These are phyloP conservation scores for Scophthalmus maximus DNA, from an alignment of 2,113 vertebrate species.

Conservation along the genomic window DNA sequence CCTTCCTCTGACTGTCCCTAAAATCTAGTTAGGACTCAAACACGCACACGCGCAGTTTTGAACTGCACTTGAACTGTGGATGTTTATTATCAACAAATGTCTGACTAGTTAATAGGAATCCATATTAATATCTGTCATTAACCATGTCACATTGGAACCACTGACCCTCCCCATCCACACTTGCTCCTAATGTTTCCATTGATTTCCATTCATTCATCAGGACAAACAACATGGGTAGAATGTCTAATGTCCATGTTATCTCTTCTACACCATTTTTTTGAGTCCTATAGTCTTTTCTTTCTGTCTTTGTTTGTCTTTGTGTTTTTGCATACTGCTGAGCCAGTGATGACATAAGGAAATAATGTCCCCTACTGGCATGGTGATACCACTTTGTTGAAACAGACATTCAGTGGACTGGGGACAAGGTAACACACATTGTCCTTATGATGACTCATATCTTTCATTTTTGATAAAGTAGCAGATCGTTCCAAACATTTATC, in stretches of 20 bases:
- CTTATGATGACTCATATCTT: background rate
- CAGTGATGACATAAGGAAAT: background rate
- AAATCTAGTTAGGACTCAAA: constrained; percentile 18
- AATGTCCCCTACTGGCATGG: background rate
- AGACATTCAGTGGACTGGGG: background rate
- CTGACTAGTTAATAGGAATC: background rate
- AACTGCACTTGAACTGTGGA: background rate
- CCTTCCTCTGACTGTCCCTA: constrained; percentile 66
- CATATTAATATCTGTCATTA: background rate
- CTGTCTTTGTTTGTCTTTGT: background rate
- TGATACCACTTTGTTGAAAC: background rate
- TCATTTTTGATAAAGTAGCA: background rate
- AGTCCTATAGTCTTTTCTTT: background rate
- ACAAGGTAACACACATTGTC: background rate
- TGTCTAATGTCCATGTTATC: background rate
- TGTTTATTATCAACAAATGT: background rate
- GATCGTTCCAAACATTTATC: background rate
- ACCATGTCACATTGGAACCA: background rate
- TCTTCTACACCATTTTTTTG: background rate
- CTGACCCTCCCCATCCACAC: background rate
- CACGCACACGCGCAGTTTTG: constrained; percentile 8
- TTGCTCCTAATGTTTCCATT: background rate
- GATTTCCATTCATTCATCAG: background rate
- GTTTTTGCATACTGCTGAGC: background rate
- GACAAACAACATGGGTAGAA: background rate